Evolutionary conservation across 1,140 invertebrate genomes (phyloP).

Genomic region (Ceratosolen fusciceps): DNA sequence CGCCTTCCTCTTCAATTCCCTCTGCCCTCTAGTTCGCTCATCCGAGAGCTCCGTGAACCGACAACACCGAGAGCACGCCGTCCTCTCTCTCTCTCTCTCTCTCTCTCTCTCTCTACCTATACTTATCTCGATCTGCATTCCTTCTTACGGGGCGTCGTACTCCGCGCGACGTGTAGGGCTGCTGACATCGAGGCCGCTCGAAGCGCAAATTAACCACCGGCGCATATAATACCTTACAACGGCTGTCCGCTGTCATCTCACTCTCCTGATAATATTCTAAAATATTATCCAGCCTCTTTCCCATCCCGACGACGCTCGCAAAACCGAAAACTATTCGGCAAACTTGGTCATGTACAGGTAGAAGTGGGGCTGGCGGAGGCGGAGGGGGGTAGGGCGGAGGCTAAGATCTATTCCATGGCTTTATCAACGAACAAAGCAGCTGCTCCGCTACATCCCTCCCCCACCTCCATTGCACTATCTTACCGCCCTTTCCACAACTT

Average conservation of each 20-base stretch:
- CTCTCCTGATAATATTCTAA: too few relatives aligned
- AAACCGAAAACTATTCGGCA: not conserved
- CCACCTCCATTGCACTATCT: too few relatives aligned
- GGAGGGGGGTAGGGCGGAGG: too few relatives aligned
- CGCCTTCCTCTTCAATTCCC: not conserved
- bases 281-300: not conserved
- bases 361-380: too few relatives aligned
- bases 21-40: too few relatives aligned
- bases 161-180: conserved; percentile 39
- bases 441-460: not conserved
- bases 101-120: not conserved
- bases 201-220: not conserved
- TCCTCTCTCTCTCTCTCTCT: not conserved
- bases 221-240: not conserved
- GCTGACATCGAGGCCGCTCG: not conserved
- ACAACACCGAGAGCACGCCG: too few relatives aligned
- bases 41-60: too few relatives aligned
- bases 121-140: conserved; percentile 30
- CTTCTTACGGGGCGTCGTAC: conserved; percentile 13
- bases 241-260: conserved; percentile 13
- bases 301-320: not conserved
- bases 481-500: not conserved
- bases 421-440: conserved; percentile 11
- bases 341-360: not conserved
- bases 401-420: not conserved